These are phyloP conservation scores for Gryon sp. DNA, from an alignment of 1,140 invertebrate genomes.

Conservation along the genomic window DNA sequence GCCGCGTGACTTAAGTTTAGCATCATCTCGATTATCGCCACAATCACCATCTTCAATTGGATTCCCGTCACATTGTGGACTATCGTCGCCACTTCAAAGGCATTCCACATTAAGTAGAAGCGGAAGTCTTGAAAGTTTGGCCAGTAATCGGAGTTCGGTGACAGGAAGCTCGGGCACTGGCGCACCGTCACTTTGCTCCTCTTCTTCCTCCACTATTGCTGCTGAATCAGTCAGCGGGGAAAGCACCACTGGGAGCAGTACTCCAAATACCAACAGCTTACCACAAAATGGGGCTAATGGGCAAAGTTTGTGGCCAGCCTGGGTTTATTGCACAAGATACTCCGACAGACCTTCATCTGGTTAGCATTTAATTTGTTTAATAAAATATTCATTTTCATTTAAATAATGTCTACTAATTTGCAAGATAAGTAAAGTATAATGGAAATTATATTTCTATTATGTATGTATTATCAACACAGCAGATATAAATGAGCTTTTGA, in stretches of 20 bases:
- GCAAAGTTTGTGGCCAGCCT: constrained; percentile 90
- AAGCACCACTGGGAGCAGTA: constrained; percentile 49
- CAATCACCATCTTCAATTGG: constrained; percentile 54
- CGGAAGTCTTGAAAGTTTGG: constrained; percentile 76
- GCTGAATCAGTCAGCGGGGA: constrained; percentile 70
- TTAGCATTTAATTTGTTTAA: constrained; percentile 79
- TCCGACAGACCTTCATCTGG: constrained; percentile 97
- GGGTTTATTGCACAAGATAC: constrained; percentile 99
- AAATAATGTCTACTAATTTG: no score
- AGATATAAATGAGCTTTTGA: constrained; percentile 6
- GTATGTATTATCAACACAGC: constrained; percentile 17
- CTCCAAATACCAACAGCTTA: constrained; percentile 14
- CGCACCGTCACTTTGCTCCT: constrained; percentile 68
- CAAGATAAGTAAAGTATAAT: no score
- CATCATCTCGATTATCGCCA: constrained; percentile 63
- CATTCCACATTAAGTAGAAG: constrained; percentile 71
- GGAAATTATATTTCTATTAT: no score
- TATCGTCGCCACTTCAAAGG: constrained; percentile 70
- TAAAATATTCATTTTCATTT: background rate
- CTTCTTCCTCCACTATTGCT: constrained; percentile 71
- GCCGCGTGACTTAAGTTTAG: constrained; percentile 67
- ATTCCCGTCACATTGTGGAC: constrained; percentile 66
- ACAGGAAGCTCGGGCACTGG: constrained; percentile 72
- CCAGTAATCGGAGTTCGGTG: constrained; percentile 75
- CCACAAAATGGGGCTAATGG: constrained; percentile 57